These are phyloP conservation scores for Lateolabrax maculatus DNA, from an alignment of 2,797 vertebrate species.

Conservation along the genomic window DNA sequence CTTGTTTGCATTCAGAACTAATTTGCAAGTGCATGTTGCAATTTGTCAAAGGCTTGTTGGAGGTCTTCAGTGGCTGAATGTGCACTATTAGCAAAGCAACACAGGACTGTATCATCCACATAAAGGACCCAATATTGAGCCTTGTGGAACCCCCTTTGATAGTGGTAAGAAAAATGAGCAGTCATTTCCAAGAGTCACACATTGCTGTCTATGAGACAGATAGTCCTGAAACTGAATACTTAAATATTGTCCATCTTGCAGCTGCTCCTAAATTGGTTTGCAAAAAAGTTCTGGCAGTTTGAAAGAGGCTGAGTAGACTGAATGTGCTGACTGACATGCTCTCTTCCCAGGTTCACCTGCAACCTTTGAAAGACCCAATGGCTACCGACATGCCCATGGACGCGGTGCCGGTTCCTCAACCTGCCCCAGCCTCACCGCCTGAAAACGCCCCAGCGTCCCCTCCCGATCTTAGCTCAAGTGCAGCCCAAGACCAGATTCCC, in stretches of 20 bases:
- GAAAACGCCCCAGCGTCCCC: slow-evolving; percentile 19
- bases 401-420: slow-evolving; percentile 52
- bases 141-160: too few relatives aligned
- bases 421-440: slow-evolving; percentile 32
- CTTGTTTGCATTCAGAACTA: too few relatives aligned
- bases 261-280: neutral
- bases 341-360: slow-evolving; percentile 73
- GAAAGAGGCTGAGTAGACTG: neutral
- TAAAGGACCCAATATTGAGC: too few relatives aligned
- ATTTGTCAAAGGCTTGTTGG: too few relatives aligned
- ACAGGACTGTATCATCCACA: too few relatives aligned
- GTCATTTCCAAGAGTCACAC: too few relatives aligned
- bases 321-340: slow-evolving; percentile 21
- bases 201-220: too few relatives aligned
- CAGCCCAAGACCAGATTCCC: slow-evolving; percentile 48
- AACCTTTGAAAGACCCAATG: slow-evolving; percentile 65
- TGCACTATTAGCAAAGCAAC: too few relatives aligned
- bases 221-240: too few relatives aligned
- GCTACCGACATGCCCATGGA: slow-evolving; percentile 70
- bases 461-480: slow-evolving; percentile 32
- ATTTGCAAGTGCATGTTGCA: too few relatives aligned
- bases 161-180: too few relatives aligned
- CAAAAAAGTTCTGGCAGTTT: neutral
- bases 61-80: too few relatives aligned
- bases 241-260: neutral